A percentile compares a stretch with the other conserved stretches of the same genome.
These are phyloP conservation scores for Ardeotis arabs DNA, from an alignment of 2,113 vertebrate species.

Conservation along the genomic window DNA sequence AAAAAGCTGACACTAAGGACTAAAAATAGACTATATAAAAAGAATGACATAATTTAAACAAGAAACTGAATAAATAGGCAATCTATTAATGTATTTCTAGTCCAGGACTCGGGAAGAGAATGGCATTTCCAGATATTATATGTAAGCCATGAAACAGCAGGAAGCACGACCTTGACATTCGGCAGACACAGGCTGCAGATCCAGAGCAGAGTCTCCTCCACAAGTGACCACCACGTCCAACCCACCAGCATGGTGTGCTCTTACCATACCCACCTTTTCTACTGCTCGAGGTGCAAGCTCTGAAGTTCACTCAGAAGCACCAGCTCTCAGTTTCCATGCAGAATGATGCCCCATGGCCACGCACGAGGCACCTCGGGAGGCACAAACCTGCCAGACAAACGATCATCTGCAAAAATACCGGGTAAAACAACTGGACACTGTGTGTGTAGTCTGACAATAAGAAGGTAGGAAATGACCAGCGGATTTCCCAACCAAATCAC, in stretches of 20 bases:
- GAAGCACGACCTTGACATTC: not conserved
- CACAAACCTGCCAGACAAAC: not conserved
- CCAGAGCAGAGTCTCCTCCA: not conserved
- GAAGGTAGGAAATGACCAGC: not conserved
- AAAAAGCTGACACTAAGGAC: not conserved
- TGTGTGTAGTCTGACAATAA: accelerated
- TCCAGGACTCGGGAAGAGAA: not conserved
- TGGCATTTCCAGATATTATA: not conserved
- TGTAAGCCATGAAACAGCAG: not conserved
- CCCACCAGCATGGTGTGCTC: not conserved
- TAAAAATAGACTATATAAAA: not conserved
- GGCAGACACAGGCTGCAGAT: not conserved
- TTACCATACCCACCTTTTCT: not conserved
- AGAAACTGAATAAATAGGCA: not conserved
- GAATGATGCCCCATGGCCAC: accelerated
- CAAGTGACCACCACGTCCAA: not conserved
- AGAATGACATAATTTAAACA: not conserved
- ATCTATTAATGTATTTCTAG: not conserved
- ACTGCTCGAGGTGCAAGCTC: not conserved
- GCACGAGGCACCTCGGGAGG: not conserved
- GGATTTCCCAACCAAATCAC: constrained; percentile 8
- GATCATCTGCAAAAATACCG: not conserved
- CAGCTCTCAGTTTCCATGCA: not conserved
- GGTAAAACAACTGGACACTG: not conserved
- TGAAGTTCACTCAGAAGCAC: not conserved